Percentiles rank a stretch among this genome's conserved stretches.
These are phyloP conservation scores for Temnopleurus reevesii DNA, from an alignment of 53 echinoderm and acorn worm genomes.

Conservation along the genomic window DNA sequence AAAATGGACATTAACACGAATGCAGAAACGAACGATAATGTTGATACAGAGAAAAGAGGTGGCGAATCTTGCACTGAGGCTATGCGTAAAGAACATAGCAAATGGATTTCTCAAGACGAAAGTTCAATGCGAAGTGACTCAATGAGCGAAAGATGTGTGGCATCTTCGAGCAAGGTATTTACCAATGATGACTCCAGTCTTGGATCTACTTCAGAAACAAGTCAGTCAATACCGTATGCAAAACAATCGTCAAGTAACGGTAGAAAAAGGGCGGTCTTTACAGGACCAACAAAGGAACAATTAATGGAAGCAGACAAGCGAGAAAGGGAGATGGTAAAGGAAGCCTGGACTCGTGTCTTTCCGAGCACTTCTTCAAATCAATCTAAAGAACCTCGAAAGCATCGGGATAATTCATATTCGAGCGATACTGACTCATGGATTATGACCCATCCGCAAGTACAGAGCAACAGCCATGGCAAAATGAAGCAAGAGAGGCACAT, in stretches of 20 bases:
- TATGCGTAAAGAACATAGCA: background rate
- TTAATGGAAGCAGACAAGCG: background rate
- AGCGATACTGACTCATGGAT: background rate
- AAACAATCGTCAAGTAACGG: background rate
- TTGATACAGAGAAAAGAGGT: background rate
- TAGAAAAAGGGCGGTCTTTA: constrained; percentile 1
- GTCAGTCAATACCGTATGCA: background rate
- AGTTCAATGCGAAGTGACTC: background rate
- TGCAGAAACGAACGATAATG: background rate
- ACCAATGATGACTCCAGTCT: background rate
- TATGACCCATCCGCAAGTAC: background rate
- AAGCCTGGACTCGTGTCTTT: constrained; percentile 36
- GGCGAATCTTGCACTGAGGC: too few relatives aligned
- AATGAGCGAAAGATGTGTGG: background rate
- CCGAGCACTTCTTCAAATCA: background rate
- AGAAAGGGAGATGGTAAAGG: constrained; percentile 41
- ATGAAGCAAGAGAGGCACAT: background rate
- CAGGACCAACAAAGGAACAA: constrained; percentile 31
- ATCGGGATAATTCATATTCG: background rate
- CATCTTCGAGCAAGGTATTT: background rate
- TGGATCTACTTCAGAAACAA: background rate
- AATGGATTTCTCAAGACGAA: background rate
- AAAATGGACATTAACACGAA: background rate
- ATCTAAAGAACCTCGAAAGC: background rate
- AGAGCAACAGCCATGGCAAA: background rate